phyloP scores from a whole-genome alignment of 2,113 vertebrate species.

The Nanger granti region DNA sequence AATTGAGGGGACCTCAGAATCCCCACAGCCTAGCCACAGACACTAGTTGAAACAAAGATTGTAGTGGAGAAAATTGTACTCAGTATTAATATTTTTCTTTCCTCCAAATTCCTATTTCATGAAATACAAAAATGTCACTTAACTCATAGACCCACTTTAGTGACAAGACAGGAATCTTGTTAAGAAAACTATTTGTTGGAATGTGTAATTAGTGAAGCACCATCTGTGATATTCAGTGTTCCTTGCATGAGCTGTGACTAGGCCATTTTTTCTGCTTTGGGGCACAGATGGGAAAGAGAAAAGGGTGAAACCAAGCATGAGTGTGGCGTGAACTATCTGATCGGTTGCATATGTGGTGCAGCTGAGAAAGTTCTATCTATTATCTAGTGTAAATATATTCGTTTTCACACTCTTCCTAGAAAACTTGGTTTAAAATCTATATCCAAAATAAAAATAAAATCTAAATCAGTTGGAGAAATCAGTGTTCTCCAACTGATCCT shows the following conservation, averaged over 20 bases:
- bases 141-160: slow-evolving; percentile 5
- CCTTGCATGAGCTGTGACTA: background rate
- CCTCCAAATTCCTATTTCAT: background rate
- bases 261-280: slow-evolving; percentile 22
- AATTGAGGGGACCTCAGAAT: background rate
- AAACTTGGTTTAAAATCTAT: slow-evolving; percentile 16
- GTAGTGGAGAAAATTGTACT: background rate
- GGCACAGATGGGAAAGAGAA: slow-evolving; percentile 36
- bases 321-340: slow-evolving; percentile 1
- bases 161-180: slow-evolving; percentile 12
- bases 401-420: slow-evolving; percentile 16
- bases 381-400: background rate
- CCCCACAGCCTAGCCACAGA: background rate
- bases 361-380: background rate
- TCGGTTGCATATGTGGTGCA: background rate
- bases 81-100: background rate
- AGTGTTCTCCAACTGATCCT: background rate
- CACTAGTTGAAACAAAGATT: background rate
- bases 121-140: background rate
- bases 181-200: slow-evolving; percentile 44
- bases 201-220: slow-evolving; percentile 42
- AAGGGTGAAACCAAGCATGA: slow-evolving; percentile 24
- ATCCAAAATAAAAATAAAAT: background rate
- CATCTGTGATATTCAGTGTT: slow-evolving; percentile 39
- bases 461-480: background rate